A percentile compares a stretch with the other conserved stretches of the same genome.
Conservation (phyloP, 2,113 vertebrate genomes). For the Acanthisitta chloris region DNA sequence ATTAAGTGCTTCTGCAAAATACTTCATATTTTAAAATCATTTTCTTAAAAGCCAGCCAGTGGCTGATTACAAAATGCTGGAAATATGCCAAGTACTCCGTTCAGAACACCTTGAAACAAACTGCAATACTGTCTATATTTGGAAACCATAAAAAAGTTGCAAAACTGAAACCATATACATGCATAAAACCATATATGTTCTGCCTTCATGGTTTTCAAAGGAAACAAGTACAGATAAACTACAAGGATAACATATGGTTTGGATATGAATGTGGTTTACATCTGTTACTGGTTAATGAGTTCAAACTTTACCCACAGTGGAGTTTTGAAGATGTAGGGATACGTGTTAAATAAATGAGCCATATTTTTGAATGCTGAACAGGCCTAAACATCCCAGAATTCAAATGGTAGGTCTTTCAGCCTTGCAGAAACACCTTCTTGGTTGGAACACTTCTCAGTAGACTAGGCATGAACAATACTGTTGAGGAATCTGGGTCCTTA, state of each 20-base stretch:
- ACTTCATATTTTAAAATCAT: not conserved
- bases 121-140: not conserved
- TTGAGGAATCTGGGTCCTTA: not conserved
- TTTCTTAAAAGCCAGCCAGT: not conserved
- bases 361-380: not conserved
- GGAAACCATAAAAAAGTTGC: not conserved
- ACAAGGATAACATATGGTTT: not conserved
- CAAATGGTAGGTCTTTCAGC: not conserved
- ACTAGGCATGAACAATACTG: not conserved
- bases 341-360: accelerated
- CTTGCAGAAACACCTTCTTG: not conserved
- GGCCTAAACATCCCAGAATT: not conserved
- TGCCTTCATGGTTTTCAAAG: slow-evolving; percentile 34
- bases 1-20: not conserved
- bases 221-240: slow-evolving; percentile 41
- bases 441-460: not conserved
- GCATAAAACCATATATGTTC: not conserved
- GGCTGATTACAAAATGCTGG: not conserved
- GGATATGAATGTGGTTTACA: not conserved
- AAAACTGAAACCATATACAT: slow-evolving; percentile 45
- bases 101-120: slow-evolving; percentile 47
- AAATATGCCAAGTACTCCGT: not conserved
- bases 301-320: not conserved
- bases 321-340: not conserved
- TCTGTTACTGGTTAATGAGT: slow-evolving; percentile 38